phyloP scores from a whole-genome alignment of 2,797 vertebrate genomes.

The Bovichtus diacanthus region DNA sequence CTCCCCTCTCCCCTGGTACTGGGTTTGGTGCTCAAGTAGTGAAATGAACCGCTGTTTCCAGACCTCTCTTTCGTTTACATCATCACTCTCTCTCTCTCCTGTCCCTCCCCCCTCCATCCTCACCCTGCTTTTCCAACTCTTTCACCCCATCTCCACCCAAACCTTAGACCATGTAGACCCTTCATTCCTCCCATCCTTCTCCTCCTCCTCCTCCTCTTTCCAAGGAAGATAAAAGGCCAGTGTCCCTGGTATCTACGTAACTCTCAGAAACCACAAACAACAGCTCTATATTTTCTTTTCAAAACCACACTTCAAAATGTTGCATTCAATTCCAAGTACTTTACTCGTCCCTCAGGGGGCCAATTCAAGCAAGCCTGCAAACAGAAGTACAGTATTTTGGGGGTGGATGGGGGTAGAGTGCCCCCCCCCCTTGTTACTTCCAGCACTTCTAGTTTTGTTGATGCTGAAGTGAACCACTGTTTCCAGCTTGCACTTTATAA shows the following conservation, averaged over 20 bases:
- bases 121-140: conserved; percentile 38
- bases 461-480: conserved; percentile 19
- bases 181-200: conserved; percentile 20
- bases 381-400: too few species aligned
- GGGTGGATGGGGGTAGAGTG: too few species aligned
- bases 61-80: conserved; percentile 55
- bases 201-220: conserved; percentile 17
- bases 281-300: background rate
- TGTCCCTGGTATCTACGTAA: background rate
- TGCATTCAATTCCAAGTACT: background rate
- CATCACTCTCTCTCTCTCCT: conserved; percentile 40
- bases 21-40: conserved; percentile 45
- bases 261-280: conserved; percentile 10
- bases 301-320: too few species aligned
- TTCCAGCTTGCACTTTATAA: conserved; percentile 9
- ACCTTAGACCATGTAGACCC: conserved; percentile 1
- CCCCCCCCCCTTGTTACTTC: background rate
- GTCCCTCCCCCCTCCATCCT: conserved; percentile 2
- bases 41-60: conserved; percentile 56
- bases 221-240: background rate
- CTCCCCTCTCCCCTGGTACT: conserved; percentile 41
- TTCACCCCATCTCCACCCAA: conserved; percentile 49
- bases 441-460: background rate
- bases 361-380: background rate
- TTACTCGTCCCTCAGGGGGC: background rate